Conservation (phyloP, 2,888 invertebrate genomes). For the Acleris holmiana region DNA sequence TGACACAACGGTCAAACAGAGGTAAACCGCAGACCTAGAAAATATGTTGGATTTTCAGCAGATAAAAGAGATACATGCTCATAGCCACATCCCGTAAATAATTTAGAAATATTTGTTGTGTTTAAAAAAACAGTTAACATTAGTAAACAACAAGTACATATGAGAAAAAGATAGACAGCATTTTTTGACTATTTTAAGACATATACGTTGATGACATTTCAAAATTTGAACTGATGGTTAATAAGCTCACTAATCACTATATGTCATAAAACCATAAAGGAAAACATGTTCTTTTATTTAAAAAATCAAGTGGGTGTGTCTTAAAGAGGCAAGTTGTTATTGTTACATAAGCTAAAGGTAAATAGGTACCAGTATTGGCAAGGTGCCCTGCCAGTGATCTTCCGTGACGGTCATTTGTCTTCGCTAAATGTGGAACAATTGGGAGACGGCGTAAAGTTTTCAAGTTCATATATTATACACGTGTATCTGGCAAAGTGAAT, state of each 20-base stretch:
- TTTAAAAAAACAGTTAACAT: too few relatives aligned
- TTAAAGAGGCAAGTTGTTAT: constrained; percentile 18
- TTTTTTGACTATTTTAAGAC: background rate
- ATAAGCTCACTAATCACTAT: too few relatives aligned
- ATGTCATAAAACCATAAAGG: background rate
- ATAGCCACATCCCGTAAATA: too few relatives aligned
- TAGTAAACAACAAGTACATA: background rate
- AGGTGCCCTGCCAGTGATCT: constrained; percentile 40
- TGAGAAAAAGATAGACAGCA: background rate
- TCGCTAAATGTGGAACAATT: constrained; percentile 30
- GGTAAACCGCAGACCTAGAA: constrained; percentile 17
- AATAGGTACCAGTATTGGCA: constrained; percentile 33
- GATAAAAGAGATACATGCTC: too few relatives aligned
- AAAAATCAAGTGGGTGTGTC: constrained; percentile 25
- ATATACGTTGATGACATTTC: background rate
- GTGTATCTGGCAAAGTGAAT: background rate
- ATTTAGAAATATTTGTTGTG: too few relatives aligned
- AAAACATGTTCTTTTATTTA: constrained; percentile 9
- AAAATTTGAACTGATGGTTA: background rate
- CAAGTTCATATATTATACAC: background rate
- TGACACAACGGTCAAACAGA: constrained; percentile 14
- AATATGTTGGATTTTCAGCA: too few relatives aligned
- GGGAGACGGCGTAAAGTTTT: background rate
- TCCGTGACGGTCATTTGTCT: constrained; percentile 36
- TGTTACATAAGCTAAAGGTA: constrained; percentile 17